These are phyloP conservation scores for Triops longicaudatus DNA, from an alignment of 1,140 invertebrate genomes.

Conservation along the genomic window DNA sequence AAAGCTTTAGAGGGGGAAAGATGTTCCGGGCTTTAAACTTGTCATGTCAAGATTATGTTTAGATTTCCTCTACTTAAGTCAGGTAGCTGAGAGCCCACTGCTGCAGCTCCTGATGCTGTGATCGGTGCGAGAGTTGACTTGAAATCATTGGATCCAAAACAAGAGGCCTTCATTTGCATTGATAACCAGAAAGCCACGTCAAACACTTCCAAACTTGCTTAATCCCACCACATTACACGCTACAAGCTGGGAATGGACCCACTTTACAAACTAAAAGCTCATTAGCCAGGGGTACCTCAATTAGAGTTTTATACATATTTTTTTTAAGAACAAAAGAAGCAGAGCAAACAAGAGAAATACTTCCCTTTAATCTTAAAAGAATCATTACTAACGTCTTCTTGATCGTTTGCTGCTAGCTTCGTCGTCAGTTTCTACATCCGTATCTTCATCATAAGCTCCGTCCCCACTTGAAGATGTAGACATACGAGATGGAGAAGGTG, in stretches of 20 bases:
- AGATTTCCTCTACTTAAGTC: background rate
- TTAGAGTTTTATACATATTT: too few species aligned
- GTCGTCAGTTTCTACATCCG: background rate
- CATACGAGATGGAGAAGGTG: background rate
- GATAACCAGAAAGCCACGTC: background rate
- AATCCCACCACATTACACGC: background rate
- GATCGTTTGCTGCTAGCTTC: background rate
- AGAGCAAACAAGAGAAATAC: too few species aligned
- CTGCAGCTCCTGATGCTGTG: too few species aligned
- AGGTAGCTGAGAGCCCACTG: too few species aligned
- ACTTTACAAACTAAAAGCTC: too few species aligned
- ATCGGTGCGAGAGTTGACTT: background rate
- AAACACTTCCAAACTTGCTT: background rate
- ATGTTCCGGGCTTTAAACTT: background rate
- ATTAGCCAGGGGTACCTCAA: too few species aligned
- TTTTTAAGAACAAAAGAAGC: too few species aligned
- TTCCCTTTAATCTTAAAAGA: too few species aligned
- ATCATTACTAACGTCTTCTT: background rate
- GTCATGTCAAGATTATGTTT: background rate
- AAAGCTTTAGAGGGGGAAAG: background rate
- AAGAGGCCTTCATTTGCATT: background rate
- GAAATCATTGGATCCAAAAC: background rate
- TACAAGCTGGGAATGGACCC: too few species aligned
- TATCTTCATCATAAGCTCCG: background rate
- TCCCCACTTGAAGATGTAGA: background rate